Base-by-base conservation (phyloP, 23 tunicate species). In the Trididemnum miniatum region DNA sequence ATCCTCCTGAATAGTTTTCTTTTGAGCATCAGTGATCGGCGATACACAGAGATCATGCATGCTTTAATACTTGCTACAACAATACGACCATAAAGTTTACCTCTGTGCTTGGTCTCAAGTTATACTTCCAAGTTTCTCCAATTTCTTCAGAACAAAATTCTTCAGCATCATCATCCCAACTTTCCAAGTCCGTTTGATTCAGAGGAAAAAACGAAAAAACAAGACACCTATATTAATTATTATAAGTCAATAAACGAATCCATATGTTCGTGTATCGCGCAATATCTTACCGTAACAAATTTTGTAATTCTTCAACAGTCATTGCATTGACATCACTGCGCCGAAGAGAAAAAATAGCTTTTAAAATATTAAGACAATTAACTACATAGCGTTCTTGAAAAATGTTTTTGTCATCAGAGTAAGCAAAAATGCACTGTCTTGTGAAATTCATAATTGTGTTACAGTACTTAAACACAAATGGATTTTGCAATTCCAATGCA, bases 41-140 rank as follows among this genome's bases (percentile, higher is more conserved):
- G n/a, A n/a, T n/a, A n/a, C n/a, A n/a, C n/a, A n/a, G n/a, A n/a
- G n/a, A n/a, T n/a, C n/a, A n/a, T n/a, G n/a, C n/a, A n/a, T n/a
- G n/a, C n/a, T n/a, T n/a, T n/a, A n/a, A n/a, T n/a, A n/a, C n/a
- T n/a, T n/a, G n/a, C n/a, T n/a, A n/a, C n/a, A n/a, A n/a, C n/a
- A n/a, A n/a, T n/a, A n/a, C n/a, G n/a, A n/a, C n/a, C n/a, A n/a
- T n/a, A n/a, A n/a, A n/a, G n/a, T 9, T 77, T 32, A 87, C 87
- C 71, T 93, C 98, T 20, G 93, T 81, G 66, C 89, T 78, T 51
- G 98, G 98, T 72, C 93, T 59, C 23, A 93, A 36, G 54, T 84
- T 93, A 67, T 78, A 88, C 66, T 93, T 84, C 93, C 93, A 93
- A 0, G 82, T 78, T 75, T 93, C 98, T 15, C 98, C 98, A 32